Evolutionary conservation across 2,797 vertebrate species (phyloP).

Genomic region (Enteromius trimaculatus): DNA sequence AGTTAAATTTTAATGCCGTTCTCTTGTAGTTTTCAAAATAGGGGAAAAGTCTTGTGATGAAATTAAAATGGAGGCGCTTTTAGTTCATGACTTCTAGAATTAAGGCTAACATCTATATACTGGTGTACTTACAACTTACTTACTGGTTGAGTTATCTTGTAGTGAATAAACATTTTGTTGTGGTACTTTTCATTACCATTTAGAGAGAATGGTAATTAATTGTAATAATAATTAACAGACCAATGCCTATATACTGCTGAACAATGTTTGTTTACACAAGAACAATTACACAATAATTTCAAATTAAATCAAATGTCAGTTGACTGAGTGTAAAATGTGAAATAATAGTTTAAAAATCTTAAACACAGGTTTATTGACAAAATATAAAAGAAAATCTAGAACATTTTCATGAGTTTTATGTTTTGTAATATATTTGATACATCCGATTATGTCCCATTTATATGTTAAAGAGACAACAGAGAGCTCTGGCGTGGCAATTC

Average conservation of each 20-base stretch:
- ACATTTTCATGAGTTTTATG: no score
- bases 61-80: neutral
- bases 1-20: neutral
- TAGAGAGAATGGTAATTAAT: neutral
- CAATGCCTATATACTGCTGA: neutral
- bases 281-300: no score
- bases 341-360: no score
- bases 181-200: neutral
- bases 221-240: neutral
- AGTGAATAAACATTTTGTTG: neutral
- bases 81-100: neutral
- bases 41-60: neutral
- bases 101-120: neutral
- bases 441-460: no score
- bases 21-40: neutral
- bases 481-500: no score
- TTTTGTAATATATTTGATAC: no score
- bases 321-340: no score
- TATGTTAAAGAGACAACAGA: no score
- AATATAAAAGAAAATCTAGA: no score
- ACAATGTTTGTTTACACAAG: neutral
- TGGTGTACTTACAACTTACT: no score
- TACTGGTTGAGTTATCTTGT: neutral
- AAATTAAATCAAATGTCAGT: no score
- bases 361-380: no score